Evolutionary conservation across 1,140 invertebrate genomes (phyloP).

Genomic region (Rhynchophorus ferrugineus): DNA sequence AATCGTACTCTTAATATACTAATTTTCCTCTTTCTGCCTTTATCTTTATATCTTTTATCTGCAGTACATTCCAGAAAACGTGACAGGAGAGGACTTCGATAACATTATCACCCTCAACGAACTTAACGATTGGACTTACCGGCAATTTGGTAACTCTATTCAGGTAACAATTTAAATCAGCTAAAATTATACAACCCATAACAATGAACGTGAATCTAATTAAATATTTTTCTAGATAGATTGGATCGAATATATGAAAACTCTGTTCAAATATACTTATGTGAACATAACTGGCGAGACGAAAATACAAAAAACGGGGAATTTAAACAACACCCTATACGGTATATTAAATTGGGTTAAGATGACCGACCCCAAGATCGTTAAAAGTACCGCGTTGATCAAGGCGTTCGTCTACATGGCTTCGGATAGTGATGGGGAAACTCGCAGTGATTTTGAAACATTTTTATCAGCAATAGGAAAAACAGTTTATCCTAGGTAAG

Average conservation of each 20-base stretch:
- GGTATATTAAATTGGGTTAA: constrained; percentile 30
- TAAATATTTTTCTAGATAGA: constrained; percentile 30
- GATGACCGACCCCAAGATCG: constrained; percentile 22
- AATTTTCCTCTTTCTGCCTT: too few relatives aligned
- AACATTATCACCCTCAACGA: constrained; percentile 26
- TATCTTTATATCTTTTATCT: too few relatives aligned
- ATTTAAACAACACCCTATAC: constrained; percentile 19
- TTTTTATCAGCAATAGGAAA: constrained; percentile 21
- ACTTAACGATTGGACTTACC: constrained; percentile 32
- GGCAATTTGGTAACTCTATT: constrained; percentile 23
- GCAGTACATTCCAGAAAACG: too few relatives aligned
- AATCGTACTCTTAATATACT: too few relatives aligned
- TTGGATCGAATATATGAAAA: constrained; percentile 33
- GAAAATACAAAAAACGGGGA: constrained; percentile 12
- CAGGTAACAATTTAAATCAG: constrained; percentile 11
- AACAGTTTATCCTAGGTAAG: constrained; percentile 21
- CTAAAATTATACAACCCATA: background rate
- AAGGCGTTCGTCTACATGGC: constrained; percentile 30
- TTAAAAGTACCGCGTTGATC: constrained; percentile 34
- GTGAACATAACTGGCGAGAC: constrained; percentile 26
- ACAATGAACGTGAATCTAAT: background rate
- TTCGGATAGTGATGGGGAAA: constrained; percentile 29
- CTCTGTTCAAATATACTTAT: constrained; percentile 21
- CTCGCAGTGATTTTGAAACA: constrained; percentile 24
- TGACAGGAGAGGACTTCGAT: too few relatives aligned